Evolutionary conservation across 64 coral and sea anemone species (phyloP).

Genomic region (Dendrophyllia cribrosa): DNA sequence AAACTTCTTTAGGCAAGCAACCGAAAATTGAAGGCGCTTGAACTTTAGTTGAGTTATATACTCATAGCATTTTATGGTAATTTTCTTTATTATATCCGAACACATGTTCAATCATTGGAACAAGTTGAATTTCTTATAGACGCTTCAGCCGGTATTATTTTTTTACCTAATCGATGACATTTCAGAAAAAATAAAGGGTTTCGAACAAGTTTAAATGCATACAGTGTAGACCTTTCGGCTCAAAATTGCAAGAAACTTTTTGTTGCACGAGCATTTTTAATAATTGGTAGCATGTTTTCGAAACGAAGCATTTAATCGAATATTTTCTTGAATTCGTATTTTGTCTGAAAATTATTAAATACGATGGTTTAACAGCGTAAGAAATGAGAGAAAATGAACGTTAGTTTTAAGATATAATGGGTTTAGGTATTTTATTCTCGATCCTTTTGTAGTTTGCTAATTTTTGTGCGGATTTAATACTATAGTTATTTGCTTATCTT

Average conservation of each 20-base stretch:
- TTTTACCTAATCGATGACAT: not conserved
- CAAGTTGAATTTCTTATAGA: not conserved
- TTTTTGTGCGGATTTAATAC: not conserved
- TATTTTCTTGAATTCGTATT: not conserved
- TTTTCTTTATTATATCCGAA: not conserved
- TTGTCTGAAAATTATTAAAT: not conserved
- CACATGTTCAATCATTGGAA: not conserved
- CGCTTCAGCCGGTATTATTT: not conserved
- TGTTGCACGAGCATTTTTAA: not conserved
- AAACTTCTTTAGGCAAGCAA: too few species aligned
- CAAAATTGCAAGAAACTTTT: constrained; percentile 14
- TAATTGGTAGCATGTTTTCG: not conserved
- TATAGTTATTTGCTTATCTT: not conserved
- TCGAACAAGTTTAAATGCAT: constrained; percentile 33
- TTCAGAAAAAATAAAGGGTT: not conserved
- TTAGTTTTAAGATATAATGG: not conserved
- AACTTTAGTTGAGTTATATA: not conserved
- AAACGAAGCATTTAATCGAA: not conserved
- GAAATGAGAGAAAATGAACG: not conserved
- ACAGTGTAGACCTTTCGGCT: constrained; percentile 36
- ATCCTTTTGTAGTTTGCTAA: not conserved
- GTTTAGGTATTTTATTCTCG: too few species aligned
- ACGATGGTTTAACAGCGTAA: constrained; percentile 2
- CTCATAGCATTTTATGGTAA: not conserved
- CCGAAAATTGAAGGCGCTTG: too few species aligned